Percentiles rank a stretch among this genome's conserved stretches.
These are phyloP conservation scores for Chrysogorgia sp. DNA, from an alignment of 92 coral and sea anemone species.

Conservation along the genomic window DNA sequence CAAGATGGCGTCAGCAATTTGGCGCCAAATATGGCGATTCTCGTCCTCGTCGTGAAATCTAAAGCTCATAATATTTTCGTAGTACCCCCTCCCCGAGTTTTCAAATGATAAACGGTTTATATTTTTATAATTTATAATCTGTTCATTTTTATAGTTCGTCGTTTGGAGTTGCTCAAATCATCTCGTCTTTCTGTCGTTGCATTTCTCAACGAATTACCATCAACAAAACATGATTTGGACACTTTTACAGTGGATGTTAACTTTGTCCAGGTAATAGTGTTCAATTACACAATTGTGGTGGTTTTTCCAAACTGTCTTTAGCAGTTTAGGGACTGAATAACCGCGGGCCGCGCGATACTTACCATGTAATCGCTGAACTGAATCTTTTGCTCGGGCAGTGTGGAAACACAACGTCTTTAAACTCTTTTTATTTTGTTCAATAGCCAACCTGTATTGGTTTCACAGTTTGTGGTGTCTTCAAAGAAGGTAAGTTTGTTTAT, in stretches of 20 bases:
- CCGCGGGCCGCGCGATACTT: not conserved
- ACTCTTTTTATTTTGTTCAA: constrained; percentile 8
- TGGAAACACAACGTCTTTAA: not conserved
- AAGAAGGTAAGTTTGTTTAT: constrained; percentile 70
- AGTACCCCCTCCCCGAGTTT: too few relatives aligned
- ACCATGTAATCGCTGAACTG: not conserved
- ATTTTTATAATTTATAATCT: not conserved
- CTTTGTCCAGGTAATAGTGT: constrained; percentile 69
- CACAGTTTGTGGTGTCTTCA: constrained; percentile 81
- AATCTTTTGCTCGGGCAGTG: too few relatives aligned
- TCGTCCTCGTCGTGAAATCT: too few relatives aligned
- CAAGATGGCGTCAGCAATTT: not conserved
- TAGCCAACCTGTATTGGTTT: constrained; percentile 86
- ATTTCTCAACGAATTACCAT: constrained; percentile 82
- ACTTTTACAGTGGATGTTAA: constrained; percentile 79
- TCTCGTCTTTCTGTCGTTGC: constrained; percentile 97
- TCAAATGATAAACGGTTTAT: not conserved
- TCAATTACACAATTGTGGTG: not conserved
- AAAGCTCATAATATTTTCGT: too few relatives aligned
- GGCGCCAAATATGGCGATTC: too few relatives aligned
- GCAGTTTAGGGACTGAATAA: not conserved
- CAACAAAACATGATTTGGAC: constrained; percentile 81
- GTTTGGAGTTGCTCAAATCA: constrained; percentile 68
- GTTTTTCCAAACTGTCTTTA: not conserved
- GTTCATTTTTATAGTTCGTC: constrained; percentile 48